Percentiles rank a stretch among this genome's conserved stretches.
These are phyloP conservation scores for Mimas tiliae DNA, from an alignment of 2,888 invertebrate genomes.

Conservation along the genomic window DNA sequence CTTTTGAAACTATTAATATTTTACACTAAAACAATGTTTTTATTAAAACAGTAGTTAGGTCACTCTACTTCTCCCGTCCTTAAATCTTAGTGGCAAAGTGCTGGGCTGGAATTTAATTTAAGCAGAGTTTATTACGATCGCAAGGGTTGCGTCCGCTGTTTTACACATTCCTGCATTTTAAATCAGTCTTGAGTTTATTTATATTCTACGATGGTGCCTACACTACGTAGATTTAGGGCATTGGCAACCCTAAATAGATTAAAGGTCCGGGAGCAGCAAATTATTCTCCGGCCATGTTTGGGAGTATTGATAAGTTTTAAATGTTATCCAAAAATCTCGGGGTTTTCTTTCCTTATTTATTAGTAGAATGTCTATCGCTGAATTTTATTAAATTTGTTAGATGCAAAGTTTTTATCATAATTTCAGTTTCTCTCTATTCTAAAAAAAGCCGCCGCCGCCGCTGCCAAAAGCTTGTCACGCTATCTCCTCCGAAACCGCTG, in stretches of 20 bases:
- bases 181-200: constrained; percentile 10
- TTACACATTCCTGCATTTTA: constrained; percentile 19
- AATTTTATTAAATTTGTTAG: too few relatives aligned
- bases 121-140: constrained; percentile 5
- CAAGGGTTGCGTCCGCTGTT: constrained; percentile 11
- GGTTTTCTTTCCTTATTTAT: background rate
- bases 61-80: background rate
- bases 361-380: too few relatives aligned
- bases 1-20: too few relatives aligned
- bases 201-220: background rate
- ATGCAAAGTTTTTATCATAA: too few relatives aligned
- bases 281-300: background rate
- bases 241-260: constrained; percentile 13
- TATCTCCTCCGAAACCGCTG: too few relatives aligned
- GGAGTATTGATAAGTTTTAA: background rate
- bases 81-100: constrained; percentile 9
- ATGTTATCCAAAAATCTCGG: background rate
- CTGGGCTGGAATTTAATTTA: constrained; percentile 17
- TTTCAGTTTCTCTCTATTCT: too few relatives aligned
- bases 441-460: too few relatives aligned
- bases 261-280: background rate
- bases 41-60: background rate
- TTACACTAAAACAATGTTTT: background rate
- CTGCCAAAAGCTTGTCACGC: too few relatives aligned
- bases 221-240: background rate